Evolutionary conservation across 2,113 vertebrate genomes (phyloP), one percentile per base, ranked within the genome.

Genomic region (Hemiprocne comata): DNA sequence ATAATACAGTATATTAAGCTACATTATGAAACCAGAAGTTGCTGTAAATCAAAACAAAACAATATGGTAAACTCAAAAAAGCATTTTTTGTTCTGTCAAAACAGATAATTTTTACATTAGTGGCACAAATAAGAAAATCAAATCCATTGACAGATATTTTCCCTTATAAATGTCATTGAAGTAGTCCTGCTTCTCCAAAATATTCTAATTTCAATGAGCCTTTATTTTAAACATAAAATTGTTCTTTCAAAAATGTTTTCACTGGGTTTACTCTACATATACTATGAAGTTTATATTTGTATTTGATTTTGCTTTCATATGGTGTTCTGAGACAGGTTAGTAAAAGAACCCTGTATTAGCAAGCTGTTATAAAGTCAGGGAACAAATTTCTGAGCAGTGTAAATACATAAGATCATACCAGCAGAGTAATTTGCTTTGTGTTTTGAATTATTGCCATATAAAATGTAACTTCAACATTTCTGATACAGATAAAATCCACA

Each of bases 71-170:
- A 89, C 23, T 79, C 4, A 2, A 84, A 94, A 85, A 51, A 1
- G 0, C 6, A 6, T 51, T 71, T 50, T 94, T 83, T 80, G 38
- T 70, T 85, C 94, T 53, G 15, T 89, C 64, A 62, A 64, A 95
- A 94, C 31, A 89, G 94, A 70, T 91, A 11, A 82, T 92, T 95
- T 91, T 46, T 91, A 33, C 4, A 60, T 89, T 95, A 93, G 46
- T 44, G 42, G 10, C 28, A 95, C 70, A 87, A 94, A 87, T 82
- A 61, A 79, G 80, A 92, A 95, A 94, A 91, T 76, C 55, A 94
- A 95, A 95, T 46, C n/a, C 58, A 93, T 93, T 93, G 90, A 9
- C 55, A 85, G 58, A 79, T 20, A 62, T 80, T 94, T 93, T 74
- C 42, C 74, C 24, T 34, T 64, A 64, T 48, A 95, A 94, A 62